phyloP scores from a whole-genome alignment of 2,888 invertebrate genomes.

The Agriotes lineatus region DNA sequence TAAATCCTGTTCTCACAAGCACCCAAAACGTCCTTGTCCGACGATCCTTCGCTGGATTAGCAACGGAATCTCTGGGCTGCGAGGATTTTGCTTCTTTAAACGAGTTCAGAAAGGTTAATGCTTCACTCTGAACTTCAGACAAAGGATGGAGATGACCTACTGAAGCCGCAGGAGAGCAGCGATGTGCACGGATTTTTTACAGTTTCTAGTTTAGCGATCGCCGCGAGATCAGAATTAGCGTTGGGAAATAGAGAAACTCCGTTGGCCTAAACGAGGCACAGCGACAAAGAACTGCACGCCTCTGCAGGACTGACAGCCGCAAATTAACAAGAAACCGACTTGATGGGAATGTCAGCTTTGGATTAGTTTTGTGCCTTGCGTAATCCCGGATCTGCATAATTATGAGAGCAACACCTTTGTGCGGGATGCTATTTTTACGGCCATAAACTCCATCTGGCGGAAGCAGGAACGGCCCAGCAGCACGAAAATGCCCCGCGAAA shows the following conservation, averaged over 20 bases:
- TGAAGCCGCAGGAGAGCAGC: slow-evolving; percentile 45
- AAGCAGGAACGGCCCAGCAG: no score
- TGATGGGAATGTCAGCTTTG: background rate
- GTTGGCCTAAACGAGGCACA: background rate
- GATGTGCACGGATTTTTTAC: slow-evolving; percentile 44
- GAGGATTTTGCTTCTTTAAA: slow-evolving; percentile 38
- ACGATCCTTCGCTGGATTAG: slow-evolving; percentile 19
- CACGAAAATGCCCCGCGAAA: no score
- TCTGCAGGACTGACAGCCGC: background rate
- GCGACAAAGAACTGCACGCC: background rate
- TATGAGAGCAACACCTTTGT: no score
- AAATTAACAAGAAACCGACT: slow-evolving; percentile 1
- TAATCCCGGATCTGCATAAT: no score
- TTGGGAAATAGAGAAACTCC: slow-evolving; percentile 23
- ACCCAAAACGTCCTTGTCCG: background rate
- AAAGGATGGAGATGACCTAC: slow-evolving; percentile 52
- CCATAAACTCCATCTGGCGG: no score
- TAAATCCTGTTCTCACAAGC: no score
- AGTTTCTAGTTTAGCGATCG: slow-evolving; percentile 39
- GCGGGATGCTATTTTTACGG: no score
- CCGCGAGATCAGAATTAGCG: slow-evolving; percentile 28
- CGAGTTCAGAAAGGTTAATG: slow-evolving; percentile 56
- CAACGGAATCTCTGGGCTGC: slow-evolving; percentile 32
- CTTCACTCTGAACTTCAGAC: slow-evolving; percentile 59
- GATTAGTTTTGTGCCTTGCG: no score